Base-by-base conservation (phyloP, 2,888 invertebrate genomes). In the Tinea semifulvella region DNA sequence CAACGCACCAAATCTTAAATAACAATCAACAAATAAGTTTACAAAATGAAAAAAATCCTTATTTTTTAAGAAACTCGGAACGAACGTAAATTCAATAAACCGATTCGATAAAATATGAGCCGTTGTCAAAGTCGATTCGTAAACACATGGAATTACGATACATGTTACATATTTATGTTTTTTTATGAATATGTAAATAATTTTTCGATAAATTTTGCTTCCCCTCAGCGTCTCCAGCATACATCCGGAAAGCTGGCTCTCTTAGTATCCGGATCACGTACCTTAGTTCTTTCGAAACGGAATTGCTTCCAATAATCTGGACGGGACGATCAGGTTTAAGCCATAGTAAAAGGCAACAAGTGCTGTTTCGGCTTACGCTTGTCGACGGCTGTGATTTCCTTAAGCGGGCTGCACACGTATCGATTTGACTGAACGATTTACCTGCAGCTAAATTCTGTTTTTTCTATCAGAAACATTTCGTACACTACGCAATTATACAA, bases 211-310 rank as follows among this genome's bases (percentile, higher is more conserved):
- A 61, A 59, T 56, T 57, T 53, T 51, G 55, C 50, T 51, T 49
- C 58, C 61, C 60, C 56, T 62, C 59, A 47, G 56, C 22, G 26
- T 36, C 36, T 22, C 42, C 22, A 18, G 17, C 39, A 27, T 18
- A 19, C 45, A 39, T 31, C 55, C 56, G 52, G 53, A 52, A 51
- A 48, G 50, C 43, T 51, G 49, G 52, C 55, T 51, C 48, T 55
- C 60, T 63, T 55, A 47, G 55, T 50, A 73, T 56, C 55, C 77
- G 38, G 55, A 59, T 67, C 79, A 80, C 79, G 79, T 72, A 51
- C 61, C 66, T 66, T 68, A 73, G 65, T 79, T 76, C 76, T 76
- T 76, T 76, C 70, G 66, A 69, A 71, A 68, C 70, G 68, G 72
- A 73, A 79, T 79, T 75, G 76, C 68, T 69, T 68, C 72, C 71